Base-by-base conservation (phyloP, 2,797 vertebrate species). In the Chelon auratus region DNA sequence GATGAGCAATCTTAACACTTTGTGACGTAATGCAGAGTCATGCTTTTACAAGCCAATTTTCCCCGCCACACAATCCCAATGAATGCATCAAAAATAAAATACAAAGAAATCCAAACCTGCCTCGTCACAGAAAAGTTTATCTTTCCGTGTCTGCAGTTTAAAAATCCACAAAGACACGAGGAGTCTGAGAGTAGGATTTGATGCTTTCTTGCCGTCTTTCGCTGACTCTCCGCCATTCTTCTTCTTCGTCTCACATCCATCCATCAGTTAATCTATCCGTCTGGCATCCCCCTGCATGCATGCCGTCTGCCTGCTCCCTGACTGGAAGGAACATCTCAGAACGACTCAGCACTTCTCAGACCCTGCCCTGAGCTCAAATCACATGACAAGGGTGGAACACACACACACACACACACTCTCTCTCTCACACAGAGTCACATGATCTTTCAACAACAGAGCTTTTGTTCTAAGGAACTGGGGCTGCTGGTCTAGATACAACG, bases 391-490 rank as follows among this genome's bases (percentile, higher is more conserved):
- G 89, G 87, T 85, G 88, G 89, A 89, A 84, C 66, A 47, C 14
- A 68, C 43, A 36, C 68, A 22, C 68, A 42, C 68, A 61, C 77
- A 63, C 66, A 64, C 78, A 63, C 75, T 43, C 72, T 51, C 66
- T 56, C 75, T 61, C 80, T 64, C 75, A 87, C 77, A 75, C 81
- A 77, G 10, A 68, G 82, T 92, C 94, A 94, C 93, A 93, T 92
- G 93, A 90, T 89, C 81, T 56, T 73, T 81, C 84, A 90, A 94
- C 93, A 95, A 93, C 91, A 83, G 88, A 77, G 85, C 92, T 93
- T 94, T 94, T 95, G 93, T 94, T 91, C 76, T 82, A 85, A 87
- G 80, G 72, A 85, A 91, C 85, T 84, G 77, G 78, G 83, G 75
- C 86, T 87, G 83, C 80, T 90, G 81, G 84, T 81, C 83, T 81